These are phyloP conservation scores for Sycobia sp. DNA, from an alignment of 1,140 invertebrate species.

Conservation along the genomic window DNA sequence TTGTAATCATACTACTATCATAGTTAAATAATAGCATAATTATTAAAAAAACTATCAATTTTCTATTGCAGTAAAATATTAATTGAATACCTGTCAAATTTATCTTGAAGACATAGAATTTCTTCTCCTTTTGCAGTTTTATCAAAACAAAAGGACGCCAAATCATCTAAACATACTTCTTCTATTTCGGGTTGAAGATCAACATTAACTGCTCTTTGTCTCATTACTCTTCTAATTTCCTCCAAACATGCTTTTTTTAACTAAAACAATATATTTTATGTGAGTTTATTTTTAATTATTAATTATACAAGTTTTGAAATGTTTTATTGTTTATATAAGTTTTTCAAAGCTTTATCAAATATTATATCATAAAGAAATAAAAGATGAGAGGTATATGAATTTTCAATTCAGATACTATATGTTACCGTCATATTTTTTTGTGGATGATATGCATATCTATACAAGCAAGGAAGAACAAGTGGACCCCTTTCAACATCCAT, in stretches of 20 bases:
- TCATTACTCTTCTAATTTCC: constrained; percentile 90
- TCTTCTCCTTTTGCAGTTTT: constrained; percentile 85
- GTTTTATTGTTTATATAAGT: no score
- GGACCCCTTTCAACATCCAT: constrained; percentile 76
- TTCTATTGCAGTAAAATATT: background rate
- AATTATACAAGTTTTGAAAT: no score
- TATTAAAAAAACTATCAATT: background rate
- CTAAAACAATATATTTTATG: constrained; percentile 44
- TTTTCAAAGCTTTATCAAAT: no score
- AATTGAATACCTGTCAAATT: constrained; percentile 73
- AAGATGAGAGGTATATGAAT: no score
- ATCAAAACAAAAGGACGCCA: constrained; percentile 82
- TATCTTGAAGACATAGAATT: constrained; percentile 91
- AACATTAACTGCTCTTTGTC: constrained; percentile 87
- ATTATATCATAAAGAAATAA: no score
- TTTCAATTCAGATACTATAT: no score
- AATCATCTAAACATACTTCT: constrained; percentile 83
- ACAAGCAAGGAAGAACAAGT: constrained; percentile 90
- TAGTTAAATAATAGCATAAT: background rate
- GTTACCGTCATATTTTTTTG: constrained; percentile 67
- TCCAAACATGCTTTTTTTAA: constrained; percentile 71
- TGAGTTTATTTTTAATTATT: background rate
- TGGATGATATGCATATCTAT: constrained; percentile 81
- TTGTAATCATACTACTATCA: no score
- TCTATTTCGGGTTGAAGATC: constrained; percentile 94